phyloP scores from a whole-genome alignment of 2,888 invertebrate genomes.

The Folsomia manolachei region DNA sequence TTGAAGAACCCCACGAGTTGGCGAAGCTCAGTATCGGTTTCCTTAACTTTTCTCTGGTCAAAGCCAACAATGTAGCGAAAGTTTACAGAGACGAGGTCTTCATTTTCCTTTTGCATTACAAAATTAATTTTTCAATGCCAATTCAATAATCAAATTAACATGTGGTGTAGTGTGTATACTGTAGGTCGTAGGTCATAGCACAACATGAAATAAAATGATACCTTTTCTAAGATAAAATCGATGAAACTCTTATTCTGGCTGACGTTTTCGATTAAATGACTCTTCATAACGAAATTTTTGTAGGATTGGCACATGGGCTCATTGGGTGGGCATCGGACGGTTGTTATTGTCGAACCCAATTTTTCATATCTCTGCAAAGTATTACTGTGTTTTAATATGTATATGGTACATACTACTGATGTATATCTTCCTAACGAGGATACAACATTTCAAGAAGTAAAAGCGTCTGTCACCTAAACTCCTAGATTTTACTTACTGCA shows the following conservation, averaged over 20 bases:
- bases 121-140: neutral
- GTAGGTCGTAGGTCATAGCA: too few relatives aligned
- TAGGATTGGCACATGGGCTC: slow-evolving; percentile 41
- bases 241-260: slow-evolving; percentile 39
- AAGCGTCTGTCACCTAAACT: too few relatives aligned
- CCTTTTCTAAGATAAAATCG: slow-evolving; percentile 41
- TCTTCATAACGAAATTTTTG: slow-evolving; percentile 32
- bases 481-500: slow-evolving; percentile 13
- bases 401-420: too few relatives aligned
- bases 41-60: slow-evolving; percentile 35
- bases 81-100: slow-evolving; percentile 42
- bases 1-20: slow-evolving; percentile 64
- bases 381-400: neutral
- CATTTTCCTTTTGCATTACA: slow-evolving; percentile 14
- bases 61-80: slow-evolving; percentile 48
- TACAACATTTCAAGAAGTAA: too few relatives aligned
- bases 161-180: too few relatives aligned
- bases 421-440: too few relatives aligned
- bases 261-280: slow-evolving; percentile 34
- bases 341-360: slow-evolving; percentile 44
- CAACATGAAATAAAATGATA: slow-evolving; percentile 19
- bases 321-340: slow-evolving; percentile 37
- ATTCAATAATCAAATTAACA: too few relatives aligned
- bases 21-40: slow-evolving; percentile 17
- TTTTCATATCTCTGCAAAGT: slow-evolving; percentile 45